These are phyloP conservation scores for Cheilinus undulatus DNA, from an alignment of 2,113 vertebrate species.

Conservation along the genomic window DNA sequence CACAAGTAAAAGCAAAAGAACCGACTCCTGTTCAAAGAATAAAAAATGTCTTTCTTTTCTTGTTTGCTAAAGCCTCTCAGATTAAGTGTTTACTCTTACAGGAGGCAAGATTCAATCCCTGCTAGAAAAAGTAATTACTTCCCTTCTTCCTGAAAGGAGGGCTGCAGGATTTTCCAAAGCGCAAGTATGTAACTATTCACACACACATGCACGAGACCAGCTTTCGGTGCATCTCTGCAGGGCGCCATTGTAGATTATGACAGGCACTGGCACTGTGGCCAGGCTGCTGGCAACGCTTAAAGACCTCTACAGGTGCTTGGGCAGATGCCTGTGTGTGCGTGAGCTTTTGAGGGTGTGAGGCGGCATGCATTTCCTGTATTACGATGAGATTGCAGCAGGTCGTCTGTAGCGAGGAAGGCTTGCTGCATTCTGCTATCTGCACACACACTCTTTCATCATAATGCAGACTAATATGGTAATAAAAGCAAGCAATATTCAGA, in stretches of 20 bases:
- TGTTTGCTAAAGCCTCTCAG: constrained; percentile 47
- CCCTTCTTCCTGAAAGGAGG: constrained; percentile 38
- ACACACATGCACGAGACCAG: background rate
- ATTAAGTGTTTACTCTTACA: constrained; percentile 63
- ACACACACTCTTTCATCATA: constrained; percentile 56
- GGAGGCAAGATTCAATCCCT: constrained; percentile 46
- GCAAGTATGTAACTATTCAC: constrained; percentile 30
- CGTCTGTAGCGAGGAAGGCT: constrained; percentile 33
- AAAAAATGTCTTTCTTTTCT: constrained; percentile 27
- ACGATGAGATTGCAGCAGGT: constrained; percentile 71
- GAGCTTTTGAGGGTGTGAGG: constrained; percentile 50
- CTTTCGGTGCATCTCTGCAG: constrained; percentile 25
- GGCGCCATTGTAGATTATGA: constrained; percentile 45
- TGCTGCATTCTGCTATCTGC: constrained; percentile 31
- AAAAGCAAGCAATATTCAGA: constrained; percentile 48
- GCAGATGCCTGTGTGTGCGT: constrained; percentile 56
- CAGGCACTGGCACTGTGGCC: constrained; percentile 33
- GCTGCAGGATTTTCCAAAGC: constrained; percentile 43
- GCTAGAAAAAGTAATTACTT: constrained; percentile 50
- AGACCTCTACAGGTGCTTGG: constrained; percentile 71
- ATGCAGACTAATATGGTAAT: constrained; percentile 66
- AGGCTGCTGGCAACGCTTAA: constrained; percentile 56
- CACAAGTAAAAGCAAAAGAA: constrained; percentile 33
- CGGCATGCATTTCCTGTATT: constrained; percentile 71
- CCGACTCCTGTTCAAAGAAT: constrained; percentile 42